Base-by-base conservation (phyloP, 2,113 vertebrate species). In the Sinocyclocheilus rhinocerous region DNA sequence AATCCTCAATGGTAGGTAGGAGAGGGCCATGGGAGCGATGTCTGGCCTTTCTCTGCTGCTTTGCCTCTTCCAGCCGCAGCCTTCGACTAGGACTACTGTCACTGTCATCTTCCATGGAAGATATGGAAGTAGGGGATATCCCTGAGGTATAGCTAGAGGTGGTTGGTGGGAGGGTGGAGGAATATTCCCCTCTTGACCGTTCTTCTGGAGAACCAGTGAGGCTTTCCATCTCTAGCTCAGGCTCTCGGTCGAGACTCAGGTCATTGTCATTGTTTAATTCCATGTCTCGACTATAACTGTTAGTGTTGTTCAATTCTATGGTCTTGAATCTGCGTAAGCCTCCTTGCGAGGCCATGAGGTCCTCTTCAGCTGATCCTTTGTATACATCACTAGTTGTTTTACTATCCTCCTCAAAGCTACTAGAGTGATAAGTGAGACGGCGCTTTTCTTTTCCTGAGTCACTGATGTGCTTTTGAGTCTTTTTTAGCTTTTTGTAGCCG, bases 201-300 rank as follows among this genome's bases (percentile, higher is more conserved):
- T 99, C 98, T 85, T 99, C 98, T 0, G 98, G 98, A 0, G 98
- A 99, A 76, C 97, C 98, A 0, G 97, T 99, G 81, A 99, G 91
- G 89, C 98, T 99, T 92, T 99, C 98, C 98, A 99, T 99, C 92
- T 99, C 98, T 73, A 99, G 93, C 92, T 99, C 98, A 0, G 98
- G 98, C 86, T 99, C 98, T 55, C 97, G 92, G 87, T 99, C 98
- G 83, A 98, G 92, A 87, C 93, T 95, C 73, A 97, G 72, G 42
- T 98, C 97, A 0, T 95, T 94, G 86, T 97, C 97, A 88, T 92
- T 96, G 89, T 94, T 91, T 79, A 97, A 91, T 78, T 98, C 98
- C 70, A 97, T 96, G 88, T 98, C 97, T 50, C 95, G 93, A 78
- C 95, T 91, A 0, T 97, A 99, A 89, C 95, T 95, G 2, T 95